phyloP scores from a whole-genome alignment of 2,797 vertebrate genomes.

The Phaenicophaeus curvirostris region DNA sequence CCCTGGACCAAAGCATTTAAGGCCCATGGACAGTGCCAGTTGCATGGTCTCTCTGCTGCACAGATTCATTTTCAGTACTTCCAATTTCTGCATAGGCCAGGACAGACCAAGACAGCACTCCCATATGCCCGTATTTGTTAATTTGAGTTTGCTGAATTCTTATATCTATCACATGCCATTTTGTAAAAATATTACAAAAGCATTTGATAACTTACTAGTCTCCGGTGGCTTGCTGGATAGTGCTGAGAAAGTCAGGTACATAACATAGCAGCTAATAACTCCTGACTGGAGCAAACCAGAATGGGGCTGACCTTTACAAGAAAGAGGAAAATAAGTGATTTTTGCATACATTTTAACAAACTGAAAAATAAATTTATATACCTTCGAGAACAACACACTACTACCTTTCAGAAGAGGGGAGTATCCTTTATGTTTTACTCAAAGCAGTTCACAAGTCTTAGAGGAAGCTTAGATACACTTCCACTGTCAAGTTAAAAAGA shows the following conservation, averaged over 20 bases:
- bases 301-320: conserved; percentile 87
- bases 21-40: accelerated
- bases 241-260: conserved; percentile 97
- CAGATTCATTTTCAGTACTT: neutral
- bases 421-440: neutral
- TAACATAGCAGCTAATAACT: conserved; percentile 95
- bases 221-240: conserved; percentile 94
- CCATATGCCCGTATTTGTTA: neutral
- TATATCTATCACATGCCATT: neutral
- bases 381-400: neutral
- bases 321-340: neutral
- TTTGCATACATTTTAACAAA: neutral
- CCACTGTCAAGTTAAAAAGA: neutral
- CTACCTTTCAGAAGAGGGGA: neutral
- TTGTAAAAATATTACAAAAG: neutral
- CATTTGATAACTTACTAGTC: conserved; percentile 79
- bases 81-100: neutral
- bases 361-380: neutral
- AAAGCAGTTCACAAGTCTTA: neutral
- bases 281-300: conserved; percentile 94
- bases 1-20: neutral
- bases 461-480: neutral
- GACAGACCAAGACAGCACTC: neutral
- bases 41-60: neutral
- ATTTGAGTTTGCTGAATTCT: neutral